Percentiles rank a stretch among this genome's conserved stretches.
phyloP scores from a whole-genome alignment of 2,113 vertebrate genomes.

The Oryctolagus cuniculus region mOryCun1.1 NC_091445.1:48047501-48048000 shows the following conservation, averaged over 20 bases:
- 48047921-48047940: not conserved
- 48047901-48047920: not conserved
- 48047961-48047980: not conserved
- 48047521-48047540: too few species aligned
- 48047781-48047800: not conserved
- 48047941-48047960: not conserved
- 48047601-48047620: not conserved
- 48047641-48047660: not conserved
- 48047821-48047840: not conserved
- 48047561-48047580: too few species aligned
- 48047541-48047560: too few species aligned
- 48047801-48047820: not conserved
- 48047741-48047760: not conserved
- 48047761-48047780: not conserved
- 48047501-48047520: too few species aligned
- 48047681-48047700: not conserved
- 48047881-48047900: not conserved
- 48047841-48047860: not conserved
- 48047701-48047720: not conserved
- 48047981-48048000: not conserved
- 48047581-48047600: not conserved
- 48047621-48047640: not conserved
- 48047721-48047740: not conserved
- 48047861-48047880: not conserved
- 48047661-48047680: not conserved